Evolutionary conservation across 1,140 invertebrate species (phyloP).

Genomic region (Drosophila novamexicana): DNA sequence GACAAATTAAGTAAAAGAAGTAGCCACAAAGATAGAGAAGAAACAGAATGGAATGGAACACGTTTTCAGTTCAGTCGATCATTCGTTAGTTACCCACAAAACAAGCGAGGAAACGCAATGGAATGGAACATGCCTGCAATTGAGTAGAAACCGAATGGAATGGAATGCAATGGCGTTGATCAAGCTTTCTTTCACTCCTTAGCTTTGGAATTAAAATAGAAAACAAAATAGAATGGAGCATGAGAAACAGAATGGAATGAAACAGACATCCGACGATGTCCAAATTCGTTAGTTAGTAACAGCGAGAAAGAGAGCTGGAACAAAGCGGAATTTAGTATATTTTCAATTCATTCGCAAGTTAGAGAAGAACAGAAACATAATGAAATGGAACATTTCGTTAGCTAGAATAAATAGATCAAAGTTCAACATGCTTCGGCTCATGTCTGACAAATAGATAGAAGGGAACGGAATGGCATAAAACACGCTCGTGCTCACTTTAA

Average conservation of each 20-base stretch:
- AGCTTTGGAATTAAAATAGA: background rate
- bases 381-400: background rate
- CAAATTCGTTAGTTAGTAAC: background rate
- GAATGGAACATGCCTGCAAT: background rate
- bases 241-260: background rate
- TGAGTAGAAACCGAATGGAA: background rate
- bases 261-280: background rate
- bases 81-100: background rate
- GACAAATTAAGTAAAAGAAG: background rate
- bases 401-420: background rate
- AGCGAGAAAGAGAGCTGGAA: background rate
- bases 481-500: background rate
- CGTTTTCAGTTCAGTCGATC: background rate
- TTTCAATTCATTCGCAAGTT: too few species aligned
- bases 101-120: background rate
- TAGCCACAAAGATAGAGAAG: conserved; percentile 5
- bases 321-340: too few species aligned
- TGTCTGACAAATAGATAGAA: background rate
- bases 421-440: background rate
- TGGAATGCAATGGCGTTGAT: background rate
- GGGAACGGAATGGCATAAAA: background rate
- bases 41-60: background rate
- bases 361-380: background rate
- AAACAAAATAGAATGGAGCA: background rate
- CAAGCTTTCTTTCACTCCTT: background rate